Percentiles rank a stretch among this genome's conserved stretches.
phyloP scores from a whole-genome alignment of 2,113 vertebrate species.

The Gymnarchus niloticus region DNA sequence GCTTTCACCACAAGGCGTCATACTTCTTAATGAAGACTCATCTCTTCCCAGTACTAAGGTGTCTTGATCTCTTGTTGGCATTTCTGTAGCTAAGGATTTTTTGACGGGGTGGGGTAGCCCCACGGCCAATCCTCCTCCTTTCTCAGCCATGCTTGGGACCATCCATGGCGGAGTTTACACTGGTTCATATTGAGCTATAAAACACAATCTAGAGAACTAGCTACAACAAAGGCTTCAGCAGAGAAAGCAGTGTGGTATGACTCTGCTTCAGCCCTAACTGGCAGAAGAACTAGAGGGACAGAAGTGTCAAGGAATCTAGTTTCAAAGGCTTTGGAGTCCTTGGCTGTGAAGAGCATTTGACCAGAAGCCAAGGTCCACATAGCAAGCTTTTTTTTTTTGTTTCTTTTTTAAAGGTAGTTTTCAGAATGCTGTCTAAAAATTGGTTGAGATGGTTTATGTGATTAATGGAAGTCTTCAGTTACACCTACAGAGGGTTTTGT shows the following conservation, averaged over 20 bases:
- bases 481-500: background rate
- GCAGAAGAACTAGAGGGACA: background rate
- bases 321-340: background rate
- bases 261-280: background rate
- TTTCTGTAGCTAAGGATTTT: too few species aligned
- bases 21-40: too few species aligned
- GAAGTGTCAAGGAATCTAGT: background rate
- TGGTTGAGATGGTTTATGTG: too few species aligned
- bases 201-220: background rate
- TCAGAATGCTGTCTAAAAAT: background rate
- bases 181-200: too few species aligned
- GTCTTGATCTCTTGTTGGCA: too few species aligned
- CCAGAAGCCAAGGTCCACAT: background rate
- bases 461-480: background rate
- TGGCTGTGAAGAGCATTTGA: background rate
- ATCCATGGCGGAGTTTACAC: too few species aligned
- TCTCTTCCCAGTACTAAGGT: too few species aligned
- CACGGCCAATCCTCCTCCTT: too few species aligned
- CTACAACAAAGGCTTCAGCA: background rate
- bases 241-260: background rate
- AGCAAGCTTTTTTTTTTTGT: background rate
- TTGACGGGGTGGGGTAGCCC: too few species aligned
- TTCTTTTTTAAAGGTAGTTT: background rate
- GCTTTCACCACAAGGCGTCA: too few species aligned
- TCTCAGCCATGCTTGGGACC: too few species aligned